These are phyloP conservation scores for Aleiodes leptofemur DNA, from an alignment of 2,888 invertebrate species.

Conservation along the genomic window DNA sequence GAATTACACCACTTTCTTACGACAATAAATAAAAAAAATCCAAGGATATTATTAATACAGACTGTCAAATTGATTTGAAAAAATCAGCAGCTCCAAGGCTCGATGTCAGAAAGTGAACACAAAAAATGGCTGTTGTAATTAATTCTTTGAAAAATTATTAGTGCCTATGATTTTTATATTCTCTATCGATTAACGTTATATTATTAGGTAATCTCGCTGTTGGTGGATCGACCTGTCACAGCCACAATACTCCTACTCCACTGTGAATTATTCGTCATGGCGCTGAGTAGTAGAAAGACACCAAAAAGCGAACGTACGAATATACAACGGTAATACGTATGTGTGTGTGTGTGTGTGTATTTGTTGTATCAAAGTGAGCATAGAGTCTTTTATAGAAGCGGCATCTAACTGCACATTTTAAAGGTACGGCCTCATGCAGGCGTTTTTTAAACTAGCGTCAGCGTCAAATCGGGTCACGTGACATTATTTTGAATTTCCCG, in stretches of 20 bases:
- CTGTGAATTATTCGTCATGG: constrained; percentile 65
- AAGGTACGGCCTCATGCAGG: too few relatives aligned
- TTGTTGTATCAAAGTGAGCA: constrained; percentile 49
- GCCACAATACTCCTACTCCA: constrained; percentile 66
- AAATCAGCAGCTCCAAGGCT: neutral
- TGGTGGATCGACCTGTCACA: constrained; percentile 64
- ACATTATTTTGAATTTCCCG: too few relatives aligned
- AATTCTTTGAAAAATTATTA: constrained; percentile 2
- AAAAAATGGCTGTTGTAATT: constrained; percentile 35
- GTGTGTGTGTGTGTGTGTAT: constrained; percentile 41
- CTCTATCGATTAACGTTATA: constrained; percentile 58
- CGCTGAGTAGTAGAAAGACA: constrained; percentile 58
- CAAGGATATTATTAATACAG: neutral
- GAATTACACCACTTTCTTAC: constrained; percentile 26
- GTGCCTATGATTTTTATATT: constrained; percentile 23
- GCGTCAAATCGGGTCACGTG: too few relatives aligned
- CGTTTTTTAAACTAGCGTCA: too few relatives aligned
- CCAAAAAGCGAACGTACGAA: constrained; percentile 48
- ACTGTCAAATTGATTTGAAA: constrained; percentile 2
- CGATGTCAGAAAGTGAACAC: constrained; percentile 16
- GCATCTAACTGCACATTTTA: constrained; percentile 11
- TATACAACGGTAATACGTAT: constrained; percentile 37
- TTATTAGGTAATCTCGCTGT: constrained; percentile 67
- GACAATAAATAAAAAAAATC: constrained; percentile 20
- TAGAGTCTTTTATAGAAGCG: constrained; percentile 27